A percentile compares a stretch with the other conserved stretches of the same genome.
Conservation (phyloP, 2,113 vertebrate species). For the Triplophysa tibetana region DNA sequence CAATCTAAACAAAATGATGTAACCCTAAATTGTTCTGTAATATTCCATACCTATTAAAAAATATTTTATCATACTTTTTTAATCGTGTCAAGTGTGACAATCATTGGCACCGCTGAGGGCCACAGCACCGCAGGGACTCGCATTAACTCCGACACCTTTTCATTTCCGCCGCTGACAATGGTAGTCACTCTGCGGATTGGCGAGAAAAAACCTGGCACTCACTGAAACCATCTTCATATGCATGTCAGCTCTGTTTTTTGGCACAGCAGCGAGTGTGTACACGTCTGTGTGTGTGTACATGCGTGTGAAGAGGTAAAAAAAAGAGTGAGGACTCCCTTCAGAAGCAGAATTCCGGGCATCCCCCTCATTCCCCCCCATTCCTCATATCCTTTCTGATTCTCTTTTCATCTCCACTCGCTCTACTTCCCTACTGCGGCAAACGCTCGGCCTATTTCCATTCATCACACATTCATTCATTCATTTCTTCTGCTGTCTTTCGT, state of each 20-base stretch:
- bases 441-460: conserved; percentile 50
- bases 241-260: conserved; percentile 12
- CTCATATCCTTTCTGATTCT: conserved; percentile 24
- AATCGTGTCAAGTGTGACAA: neutral
- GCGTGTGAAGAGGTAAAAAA: conserved; percentile 24
- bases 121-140: neutral
- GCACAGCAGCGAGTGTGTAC: conserved; percentile 18
- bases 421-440: conserved; percentile 49
- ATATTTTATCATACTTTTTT: too few species aligned
- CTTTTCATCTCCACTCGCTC: conserved; percentile 48
- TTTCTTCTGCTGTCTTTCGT: conserved; percentile 26
- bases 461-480: conserved; percentile 46
- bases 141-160: neutral
- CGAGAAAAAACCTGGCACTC: neutral
- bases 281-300: conserved; percentile 19
- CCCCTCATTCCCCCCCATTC: neutral
- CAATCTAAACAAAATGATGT: too few species aligned
- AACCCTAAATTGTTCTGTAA: too few species aligned
- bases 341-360: conserved; percentile 37
- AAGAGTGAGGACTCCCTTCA: conserved; percentile 41
- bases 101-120: neutral
- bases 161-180: neutral
- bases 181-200: neutral
- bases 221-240: neutral
- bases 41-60: too few species aligned